These are phyloP conservation scores for Drepanosiphum platanoidis DNA, from an alignment of 2,888 invertebrate genomes.

Conservation along the genomic window DNA sequence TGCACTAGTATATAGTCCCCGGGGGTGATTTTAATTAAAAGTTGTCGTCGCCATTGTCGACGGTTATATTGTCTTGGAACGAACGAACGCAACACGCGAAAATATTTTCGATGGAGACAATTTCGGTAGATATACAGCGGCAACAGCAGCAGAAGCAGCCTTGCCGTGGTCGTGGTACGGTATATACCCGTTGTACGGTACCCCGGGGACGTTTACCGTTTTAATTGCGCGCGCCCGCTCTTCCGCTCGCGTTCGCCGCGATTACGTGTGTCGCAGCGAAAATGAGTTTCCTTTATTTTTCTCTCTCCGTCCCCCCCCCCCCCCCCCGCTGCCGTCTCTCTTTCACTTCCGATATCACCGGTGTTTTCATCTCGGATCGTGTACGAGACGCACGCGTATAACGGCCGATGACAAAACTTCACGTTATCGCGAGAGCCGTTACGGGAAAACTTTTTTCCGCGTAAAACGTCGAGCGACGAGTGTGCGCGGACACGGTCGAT, in stretches of 20 bases:
- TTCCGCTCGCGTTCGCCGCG: not conserved
- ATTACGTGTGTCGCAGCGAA: conserved; percentile 5
- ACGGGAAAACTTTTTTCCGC: no score
- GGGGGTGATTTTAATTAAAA: conserved; percentile 57
- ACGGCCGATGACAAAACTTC: no score
- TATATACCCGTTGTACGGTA: not conserved
- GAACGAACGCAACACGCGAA: not conserved
- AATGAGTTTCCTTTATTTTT: conserved; percentile 27
- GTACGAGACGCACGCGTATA: no score
- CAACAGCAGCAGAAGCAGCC: not conserved
- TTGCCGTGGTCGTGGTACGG: not conserved
- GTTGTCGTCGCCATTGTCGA: conserved; percentile 35
- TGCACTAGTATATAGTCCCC: not conserved
- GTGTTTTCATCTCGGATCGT: no score
- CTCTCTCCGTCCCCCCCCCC: no score
- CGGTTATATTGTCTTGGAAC: conserved; percentile 24
- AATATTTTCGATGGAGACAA: conserved; percentile 15
- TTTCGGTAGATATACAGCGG: not conserved
- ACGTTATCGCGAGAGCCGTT: no score
- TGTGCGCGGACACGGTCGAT: no score
- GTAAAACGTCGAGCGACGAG: no score
- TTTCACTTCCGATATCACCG: not conserved
- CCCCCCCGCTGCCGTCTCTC: no score
- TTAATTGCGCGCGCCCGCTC: conserved; percentile 28
- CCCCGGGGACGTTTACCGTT: conserved; percentile 48